Evolutionary conservation across 2,797 vertebrate species (phyloP).

Genomic region (Tamandua tetradactyla): DNA sequence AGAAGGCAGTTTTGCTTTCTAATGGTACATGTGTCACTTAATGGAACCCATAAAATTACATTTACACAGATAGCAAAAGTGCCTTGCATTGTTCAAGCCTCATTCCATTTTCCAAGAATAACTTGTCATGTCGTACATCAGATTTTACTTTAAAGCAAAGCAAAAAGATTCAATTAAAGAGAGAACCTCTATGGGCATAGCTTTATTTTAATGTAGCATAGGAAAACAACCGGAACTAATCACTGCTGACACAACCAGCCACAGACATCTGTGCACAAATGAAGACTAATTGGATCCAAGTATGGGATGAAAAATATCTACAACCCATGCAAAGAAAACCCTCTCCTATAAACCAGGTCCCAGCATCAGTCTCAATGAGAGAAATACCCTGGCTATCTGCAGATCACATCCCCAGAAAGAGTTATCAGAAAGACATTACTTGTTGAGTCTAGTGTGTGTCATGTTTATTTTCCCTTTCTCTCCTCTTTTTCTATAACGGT

Average conservation of each 20-base stretch:
- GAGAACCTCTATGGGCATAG: conserved; percentile 32
- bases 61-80: conserved; percentile 21
- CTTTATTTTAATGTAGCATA: conserved; percentile 69
- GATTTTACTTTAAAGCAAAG: conserved; percentile 67
- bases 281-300: conserved; percentile 71
- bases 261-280: conserved; percentile 79
- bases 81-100: conserved; percentile 13
- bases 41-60: neutral
- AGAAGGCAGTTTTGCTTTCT: neutral
- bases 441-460: conserved; percentile 75
- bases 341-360: neutral
- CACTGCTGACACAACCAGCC: conserved; percentile 48
- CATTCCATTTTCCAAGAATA: conserved; percentile 66
- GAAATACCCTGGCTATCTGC: neutral
- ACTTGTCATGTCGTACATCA: conserved; percentile 46
- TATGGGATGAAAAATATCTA: conserved; percentile 47
- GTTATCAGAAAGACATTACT: neutral
- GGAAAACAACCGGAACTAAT: conserved; percentile 74
- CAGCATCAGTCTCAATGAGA: neutral
- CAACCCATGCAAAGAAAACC: neutral
- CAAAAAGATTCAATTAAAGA: conserved; percentile 48
- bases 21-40: neutral
- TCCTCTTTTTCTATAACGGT: conserved; percentile 81
- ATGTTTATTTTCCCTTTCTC: conserved; percentile 73
- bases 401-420: neutral